Evolutionary conservation across 2,888 invertebrate species (phyloP), one percentile per base, ranked within the genome.

Genomic region (Criorhina ranunculi): DNA sequence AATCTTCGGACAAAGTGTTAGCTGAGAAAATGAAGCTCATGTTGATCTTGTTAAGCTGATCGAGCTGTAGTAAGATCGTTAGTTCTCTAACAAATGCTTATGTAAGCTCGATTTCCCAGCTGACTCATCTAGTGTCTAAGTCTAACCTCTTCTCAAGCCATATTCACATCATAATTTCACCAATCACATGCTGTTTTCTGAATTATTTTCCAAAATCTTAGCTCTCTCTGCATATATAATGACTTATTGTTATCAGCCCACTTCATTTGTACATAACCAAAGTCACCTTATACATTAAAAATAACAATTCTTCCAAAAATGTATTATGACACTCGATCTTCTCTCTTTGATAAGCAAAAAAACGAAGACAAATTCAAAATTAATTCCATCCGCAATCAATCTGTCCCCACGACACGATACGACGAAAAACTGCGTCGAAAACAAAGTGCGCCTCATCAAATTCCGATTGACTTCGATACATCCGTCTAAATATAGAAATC

Each of bases 361-460:
- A 24, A 24, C 15, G 46, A 51, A 67, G 51, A 51, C 67, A 42
- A 76, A 49, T 51, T 67, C 67, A 42, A 59, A 67, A 40, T 59
- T 46, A 66, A 76, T 76, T 59, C 31, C 66, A 37, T 15, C 44
- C 49, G 37, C 44, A 69, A 69, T 69, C 60, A 69, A 69, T 77
- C 17, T 67, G 51, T 44, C 35, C 33, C 49, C 31, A 67, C 66
- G 15, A 11, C 17, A 15, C 15, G 15, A 15, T 1, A n/a, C 37
- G 5, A 42, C 15, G 15, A 15, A 33, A 15, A 51, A 59, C n/a
- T 33, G 59, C 51, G 33, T 29, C 57, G 17, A 44, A 35, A 60
- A 40, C 33, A 77, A 40, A 60, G 12, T 53, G 31, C 37, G 51
- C 31, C 60, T 72, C 42, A 60, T 60, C 42, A 69, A 67, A 69